These are phyloP conservation scores for Pararge aegeria DNA, from an alignment of 1,140 invertebrate genomes.

Conservation along the genomic window DNA sequence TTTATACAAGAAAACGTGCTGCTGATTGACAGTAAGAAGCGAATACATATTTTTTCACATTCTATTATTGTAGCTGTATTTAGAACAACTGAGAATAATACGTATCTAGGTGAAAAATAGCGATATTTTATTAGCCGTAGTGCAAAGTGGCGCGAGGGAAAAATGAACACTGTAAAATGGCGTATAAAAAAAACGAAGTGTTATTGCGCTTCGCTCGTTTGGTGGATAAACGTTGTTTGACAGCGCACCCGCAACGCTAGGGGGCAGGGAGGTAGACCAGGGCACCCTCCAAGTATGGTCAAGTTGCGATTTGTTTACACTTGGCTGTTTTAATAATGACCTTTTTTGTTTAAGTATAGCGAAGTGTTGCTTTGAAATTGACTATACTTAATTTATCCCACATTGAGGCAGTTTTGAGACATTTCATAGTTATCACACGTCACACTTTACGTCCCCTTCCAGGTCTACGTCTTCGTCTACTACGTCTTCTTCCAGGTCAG, in stretches of 20 bases:
- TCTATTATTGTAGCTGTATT: slow-evolving; percentile 29
- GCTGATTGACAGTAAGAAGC: too few relatives aligned
- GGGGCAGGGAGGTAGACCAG: slow-evolving; percentile 12
- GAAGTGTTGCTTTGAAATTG: slow-evolving; percentile 14
- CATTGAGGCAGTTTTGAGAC: not conserved
- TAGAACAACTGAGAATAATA: slow-evolving; percentile 28
- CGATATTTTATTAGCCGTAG: slow-evolving; percentile 46
- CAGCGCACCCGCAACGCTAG: slow-evolving; percentile 33
- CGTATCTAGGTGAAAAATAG: slow-evolving; percentile 44
- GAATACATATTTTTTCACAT: slow-evolving; percentile 41
- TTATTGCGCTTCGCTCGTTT: slow-evolving; percentile 57
- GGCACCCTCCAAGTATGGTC: slow-evolving; percentile 33
- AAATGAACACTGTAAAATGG: slow-evolving; percentile 52
- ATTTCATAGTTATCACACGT: too few relatives aligned
- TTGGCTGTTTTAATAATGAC: slow-evolving; percentile 58
- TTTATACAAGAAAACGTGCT: too few relatives aligned
- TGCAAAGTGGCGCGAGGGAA: slow-evolving; percentile 43
- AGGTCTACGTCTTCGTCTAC: too few relatives aligned
- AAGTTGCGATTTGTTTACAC: slow-evolving; percentile 54
- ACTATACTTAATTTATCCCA: slow-evolving; percentile 8
- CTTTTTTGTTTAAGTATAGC: slow-evolving; percentile 30
- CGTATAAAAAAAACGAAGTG: slow-evolving; percentile 48
- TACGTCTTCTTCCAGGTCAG: too few relatives aligned
- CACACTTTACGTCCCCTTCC: too few relatives aligned
- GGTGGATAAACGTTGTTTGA: slow-evolving; percentile 68